Percentiles rank a stretch among this genome's conserved stretches.
phyloP scores from a whole-genome alignment of 2,113 vertebrate genomes.

The Marmota flaviventris region DNA sequence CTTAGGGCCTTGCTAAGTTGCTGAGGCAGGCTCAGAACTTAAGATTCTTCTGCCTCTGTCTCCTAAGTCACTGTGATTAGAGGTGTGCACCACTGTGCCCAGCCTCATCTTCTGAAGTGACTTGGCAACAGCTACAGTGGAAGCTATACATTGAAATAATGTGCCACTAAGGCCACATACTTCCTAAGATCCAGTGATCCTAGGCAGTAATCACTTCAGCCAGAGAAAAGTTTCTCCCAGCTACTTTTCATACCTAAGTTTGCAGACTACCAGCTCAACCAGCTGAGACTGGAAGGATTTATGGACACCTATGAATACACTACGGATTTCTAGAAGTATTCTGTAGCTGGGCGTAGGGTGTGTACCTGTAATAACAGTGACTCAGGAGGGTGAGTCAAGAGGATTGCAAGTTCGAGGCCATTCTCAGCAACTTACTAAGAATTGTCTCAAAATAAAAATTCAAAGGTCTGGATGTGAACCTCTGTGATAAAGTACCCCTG shows the following conservation, averaged over 20 bases:
- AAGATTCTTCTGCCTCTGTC: too few species aligned
- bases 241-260: background rate
- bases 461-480: too few species aligned
- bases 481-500: too few species aligned
- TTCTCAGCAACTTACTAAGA: too few species aligned
- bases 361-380: too few species aligned
- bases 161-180: background rate
- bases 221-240: background rate
- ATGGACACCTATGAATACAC: background rate
- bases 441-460: too few species aligned
- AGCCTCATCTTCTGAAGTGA: background rate
- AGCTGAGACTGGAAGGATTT: background rate
- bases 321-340: constrained; percentile 31
- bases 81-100: too few species aligned
- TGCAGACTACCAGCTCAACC: background rate
- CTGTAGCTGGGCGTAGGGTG: background rate
- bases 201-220: background rate
- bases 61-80: too few species aligned
- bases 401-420: too few species aligned
- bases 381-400: too few species aligned
- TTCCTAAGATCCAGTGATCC: background rate
- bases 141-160: constrained; percentile 1
- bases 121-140: background rate
- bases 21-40: too few species aligned
- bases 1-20: too few species aligned